phyloP scores from a whole-genome alignment of 2,113 vertebrate species.

The Perca fluviatilis region DNA sequence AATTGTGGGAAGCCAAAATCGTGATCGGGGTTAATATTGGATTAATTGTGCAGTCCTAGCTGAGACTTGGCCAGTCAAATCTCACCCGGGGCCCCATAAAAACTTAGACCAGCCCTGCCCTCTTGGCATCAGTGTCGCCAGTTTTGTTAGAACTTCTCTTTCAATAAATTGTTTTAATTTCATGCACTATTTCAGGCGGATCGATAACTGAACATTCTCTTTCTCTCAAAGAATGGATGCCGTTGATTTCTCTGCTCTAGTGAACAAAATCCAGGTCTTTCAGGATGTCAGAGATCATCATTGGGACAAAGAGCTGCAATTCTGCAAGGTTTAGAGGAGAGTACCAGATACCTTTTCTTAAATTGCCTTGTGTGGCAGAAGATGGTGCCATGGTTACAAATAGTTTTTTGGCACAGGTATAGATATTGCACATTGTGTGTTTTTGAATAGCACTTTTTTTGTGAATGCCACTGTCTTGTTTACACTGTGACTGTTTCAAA shows the following conservation, averaged over 20 bases:
- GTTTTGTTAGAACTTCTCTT: background rate
- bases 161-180: background rate
- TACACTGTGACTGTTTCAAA: conserved; percentile 7
- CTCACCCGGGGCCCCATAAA: background rate
- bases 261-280: conserved; percentile 7
- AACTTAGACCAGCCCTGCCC: background rate
- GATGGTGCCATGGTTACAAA: background rate
- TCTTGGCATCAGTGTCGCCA: background rate
- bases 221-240: background rate
- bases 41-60: too few relatives aligned
- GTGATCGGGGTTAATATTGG: too few relatives aligned
- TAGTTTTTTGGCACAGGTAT: background rate
- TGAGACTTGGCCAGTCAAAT: background rate
- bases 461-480: conserved; percentile 6
- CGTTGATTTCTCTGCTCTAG: background rate
- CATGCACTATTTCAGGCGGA: background rate
- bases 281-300: conserved; percentile 15
- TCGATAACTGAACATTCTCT: conserved; percentile 2
- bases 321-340: conserved; percentile 1
- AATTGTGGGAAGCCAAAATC: too few relatives aligned
- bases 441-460: background rate
- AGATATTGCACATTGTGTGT: conserved; percentile 13
- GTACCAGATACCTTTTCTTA: background rate
- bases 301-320: conserved; percentile 22
- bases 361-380: conserved; percentile 9